Evolutionary conservation across 2,113 vertebrate genomes (phyloP).

Genomic region (Monopterus albus): DNA sequence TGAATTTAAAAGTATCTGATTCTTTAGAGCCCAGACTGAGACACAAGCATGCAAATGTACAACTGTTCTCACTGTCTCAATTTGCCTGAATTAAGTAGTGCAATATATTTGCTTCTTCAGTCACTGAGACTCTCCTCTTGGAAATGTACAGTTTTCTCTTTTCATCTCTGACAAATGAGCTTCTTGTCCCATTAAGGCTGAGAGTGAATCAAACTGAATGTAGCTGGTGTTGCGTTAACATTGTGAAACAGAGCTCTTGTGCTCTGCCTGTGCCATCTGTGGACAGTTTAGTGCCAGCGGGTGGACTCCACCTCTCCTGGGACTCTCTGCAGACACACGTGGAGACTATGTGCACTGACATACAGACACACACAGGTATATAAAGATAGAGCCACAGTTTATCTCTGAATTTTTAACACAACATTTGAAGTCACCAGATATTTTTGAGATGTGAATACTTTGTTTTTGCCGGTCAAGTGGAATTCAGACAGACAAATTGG

Average conservation of each 20-base stretch:
- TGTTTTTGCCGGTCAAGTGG: not conserved
- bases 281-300: conserved; percentile 59
- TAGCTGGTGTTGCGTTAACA: conserved; percentile 21
- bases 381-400: no score
- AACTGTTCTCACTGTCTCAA: no score
- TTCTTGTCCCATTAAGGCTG: conserved; percentile 17
- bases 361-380: not conserved
- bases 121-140: not conserved
- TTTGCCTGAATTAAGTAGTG: no score
- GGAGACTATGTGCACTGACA: not conserved
- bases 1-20: no score
- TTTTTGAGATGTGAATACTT: not conserved
- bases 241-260: conserved; percentile 61
- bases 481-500: not conserved
- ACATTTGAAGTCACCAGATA: not conserved
- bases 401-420: no score
- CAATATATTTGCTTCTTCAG: not conserved
- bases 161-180: conserved; percentile 14
- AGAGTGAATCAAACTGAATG: conserved; percentile 38
- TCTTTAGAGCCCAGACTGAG: no score
- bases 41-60: no score
- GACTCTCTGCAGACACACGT: conserved; percentile 36
- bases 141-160: not conserved
- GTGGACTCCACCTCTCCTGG: conserved; percentile 41
- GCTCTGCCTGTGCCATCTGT: conserved; percentile 60